Base-by-base conservation (phyloP, 2,797 vertebrate species). In the Odontamblyopus rebecca region DNA sequence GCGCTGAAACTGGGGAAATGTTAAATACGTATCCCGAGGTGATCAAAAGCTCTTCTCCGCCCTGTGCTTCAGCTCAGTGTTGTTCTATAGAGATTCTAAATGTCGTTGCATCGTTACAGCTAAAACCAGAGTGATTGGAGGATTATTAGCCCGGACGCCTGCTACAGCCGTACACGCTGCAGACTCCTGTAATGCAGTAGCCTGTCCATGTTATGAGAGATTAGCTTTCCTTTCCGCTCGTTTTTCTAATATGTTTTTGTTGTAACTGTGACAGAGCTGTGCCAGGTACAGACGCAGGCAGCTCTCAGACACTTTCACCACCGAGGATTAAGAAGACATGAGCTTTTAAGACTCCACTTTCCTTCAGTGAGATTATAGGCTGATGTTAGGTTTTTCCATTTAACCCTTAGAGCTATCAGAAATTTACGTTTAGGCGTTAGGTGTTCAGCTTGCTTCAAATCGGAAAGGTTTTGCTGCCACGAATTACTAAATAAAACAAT, bases 321-420 rank as follows among this genome's bases (percentile, higher is more conserved):
- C 15, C 50, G 64, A 16, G 72, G 72, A 81, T 85, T 75, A 60
- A 66, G 26, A 66, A 16, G 44, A 30, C 26, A 23, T 13, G 44
- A 44, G 26, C 44, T n/a, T 66, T 66, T 51, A 66, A 66, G 64
- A 29, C 29, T 50, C 44, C 26, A 66, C 44, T 66, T 66, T 18
- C 44, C 38, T 65, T 48, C n/a, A 15, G 23, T 6, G 2, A 50
- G 63, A 66, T 66, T 66, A 29, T 66, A 50, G 13, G 15, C 12
- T 4, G 44, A 66, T 29, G 51, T 66, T 51, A 66, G 1, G 44
- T 44, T 50, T 38, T 29, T 66, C 44, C 11, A 26, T 50, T 29
- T 66, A 26, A 66, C 64, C 64, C 30, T 29, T 29, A 15, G 0
- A 66, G 44, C 64, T 51, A 30, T 66, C 26, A 51, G 11, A 63